These are phyloP conservation scores for Pyralis farinalis DNA, from an alignment of 2,888 invertebrate genomes.

Conservation along the genomic window DNA sequence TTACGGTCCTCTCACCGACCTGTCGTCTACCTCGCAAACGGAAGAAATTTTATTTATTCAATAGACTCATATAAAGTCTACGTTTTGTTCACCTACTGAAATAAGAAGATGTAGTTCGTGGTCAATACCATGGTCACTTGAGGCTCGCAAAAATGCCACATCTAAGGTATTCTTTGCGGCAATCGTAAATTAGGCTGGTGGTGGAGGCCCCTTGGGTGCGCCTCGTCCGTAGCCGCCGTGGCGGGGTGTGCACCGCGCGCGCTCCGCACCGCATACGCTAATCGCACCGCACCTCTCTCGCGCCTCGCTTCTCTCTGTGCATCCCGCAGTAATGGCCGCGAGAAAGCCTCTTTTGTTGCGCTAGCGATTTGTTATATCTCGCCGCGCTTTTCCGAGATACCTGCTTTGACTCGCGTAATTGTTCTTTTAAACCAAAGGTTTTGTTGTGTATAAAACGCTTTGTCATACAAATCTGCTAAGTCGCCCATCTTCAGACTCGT, in stretches of 20 bases:
- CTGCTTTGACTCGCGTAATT: slow-evolving; percentile 76
- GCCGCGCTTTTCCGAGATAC: slow-evolving; percentile 67
- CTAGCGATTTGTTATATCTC: slow-evolving; percentile 76
- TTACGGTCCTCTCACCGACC: slow-evolving; percentile 66
- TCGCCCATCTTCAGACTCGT: slow-evolving; percentile 43
- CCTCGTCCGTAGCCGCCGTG: slow-evolving; percentile 21
- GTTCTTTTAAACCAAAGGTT: slow-evolving; percentile 74
- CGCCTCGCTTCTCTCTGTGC: slow-evolving; percentile 53
- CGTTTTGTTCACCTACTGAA: slow-evolving; percentile 28
- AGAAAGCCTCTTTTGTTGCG: slow-evolving; percentile 78
- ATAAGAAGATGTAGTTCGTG: slow-evolving; percentile 26
- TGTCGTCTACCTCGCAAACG: slow-evolving; percentile 45
- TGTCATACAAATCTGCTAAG: slow-evolving; percentile 74
- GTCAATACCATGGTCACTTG: slow-evolving; percentile 46
- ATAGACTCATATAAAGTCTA: slow-evolving; percentile 42
- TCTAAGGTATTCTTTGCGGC: slow-evolving; percentile 74
- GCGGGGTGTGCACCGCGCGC: slow-evolving; percentile 39
- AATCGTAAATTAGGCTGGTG: slow-evolving; percentile 70
- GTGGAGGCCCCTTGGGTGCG: slow-evolving; percentile 39
- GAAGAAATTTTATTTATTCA: slow-evolving; percentile 58
- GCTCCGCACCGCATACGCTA: slow-evolving; percentile 68
- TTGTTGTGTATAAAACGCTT: slow-evolving; percentile 75
- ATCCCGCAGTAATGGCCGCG: slow-evolving; percentile 72
- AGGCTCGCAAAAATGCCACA: slow-evolving; percentile 59
- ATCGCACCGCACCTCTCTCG: slow-evolving; percentile 51